A percentile compares a stretch with the other conserved stretches of the same genome.
Conservation (phyloP, 30 jellyfish, hydroid and myxozoan species). For the Hydractinia symbiolongicarpus region DNA sequence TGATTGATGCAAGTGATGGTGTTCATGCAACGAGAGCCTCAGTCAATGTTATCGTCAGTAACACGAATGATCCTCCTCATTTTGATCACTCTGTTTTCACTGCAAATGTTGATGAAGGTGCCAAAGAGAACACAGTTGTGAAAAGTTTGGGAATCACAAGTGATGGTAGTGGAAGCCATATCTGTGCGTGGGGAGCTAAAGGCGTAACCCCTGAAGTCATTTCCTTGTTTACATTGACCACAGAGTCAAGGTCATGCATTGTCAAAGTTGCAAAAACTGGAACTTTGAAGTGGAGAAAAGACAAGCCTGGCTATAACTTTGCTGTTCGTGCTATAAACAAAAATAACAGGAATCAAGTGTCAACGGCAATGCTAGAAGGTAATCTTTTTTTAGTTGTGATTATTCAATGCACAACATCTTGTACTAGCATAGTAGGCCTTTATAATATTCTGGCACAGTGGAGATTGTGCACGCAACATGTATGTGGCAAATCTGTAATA, state of each 20-base stretch:
- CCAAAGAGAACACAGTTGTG: conserved; percentile 34
- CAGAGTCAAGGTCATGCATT: conserved; percentile 62
- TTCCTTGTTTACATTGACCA: conserved; percentile 40
- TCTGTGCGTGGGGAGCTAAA: conserved; percentile 63
- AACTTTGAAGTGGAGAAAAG: conserved; percentile 56
- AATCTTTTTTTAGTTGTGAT: not conserved
- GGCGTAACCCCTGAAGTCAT: conserved; percentile 66
- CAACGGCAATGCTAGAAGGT: conserved; percentile 50
- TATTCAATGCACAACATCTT: not conserved
- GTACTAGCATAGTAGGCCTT: not conserved
- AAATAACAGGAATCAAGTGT: conserved; percentile 48
- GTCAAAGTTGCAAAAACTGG: conserved; percentile 38
- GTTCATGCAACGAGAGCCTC: conserved; percentile 44
- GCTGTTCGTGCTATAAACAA: conserved; percentile 58
- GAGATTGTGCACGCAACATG: too few relatives aligned
- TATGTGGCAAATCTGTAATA: not conserved
- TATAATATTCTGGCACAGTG: not conserved
- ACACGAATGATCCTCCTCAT: conserved; percentile 66
- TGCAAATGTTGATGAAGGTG: conserved; percentile 49
- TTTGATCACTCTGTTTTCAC: conserved; percentile 46
- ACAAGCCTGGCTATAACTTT: conserved; percentile 52
- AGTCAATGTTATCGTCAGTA: conserved; percentile 61
- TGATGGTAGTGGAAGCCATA: conserved; percentile 44
- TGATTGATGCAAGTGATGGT: conserved; percentile 76
- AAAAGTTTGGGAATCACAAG: conserved; percentile 45